phyloP scores from a whole-genome alignment of 2,797 vertebrate species.

The Pagetopsis macropterus region DNA sequence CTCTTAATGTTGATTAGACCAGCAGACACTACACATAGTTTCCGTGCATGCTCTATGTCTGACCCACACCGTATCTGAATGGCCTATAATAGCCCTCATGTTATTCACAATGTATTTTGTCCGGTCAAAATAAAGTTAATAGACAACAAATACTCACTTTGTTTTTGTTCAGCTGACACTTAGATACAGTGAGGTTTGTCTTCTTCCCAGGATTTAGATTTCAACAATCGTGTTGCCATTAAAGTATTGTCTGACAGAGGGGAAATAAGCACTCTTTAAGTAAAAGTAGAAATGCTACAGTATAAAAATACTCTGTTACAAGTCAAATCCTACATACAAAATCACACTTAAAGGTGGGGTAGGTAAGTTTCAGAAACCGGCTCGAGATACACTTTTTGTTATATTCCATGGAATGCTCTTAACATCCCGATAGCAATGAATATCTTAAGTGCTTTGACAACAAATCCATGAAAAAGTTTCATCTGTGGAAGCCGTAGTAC shows the following conservation, averaged over 20 bases:
- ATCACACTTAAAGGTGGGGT: too few relatives aligned
- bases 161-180: neutral
- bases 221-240: neutral
- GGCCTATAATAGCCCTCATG: neutral
- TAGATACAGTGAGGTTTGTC: neutral
- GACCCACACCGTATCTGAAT: neutral
- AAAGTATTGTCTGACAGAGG: neutral
- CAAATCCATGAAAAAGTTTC: too few relatives aligned
- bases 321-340: too few relatives aligned
- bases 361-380: too few relatives aligned
- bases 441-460: too few relatives aligned
- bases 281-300: too few relatives aligned
- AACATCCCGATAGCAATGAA: too few relatives aligned
- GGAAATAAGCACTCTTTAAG: too few relatives aligned
- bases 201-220: neutral
- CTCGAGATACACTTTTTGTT: too few relatives aligned
- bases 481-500: too few relatives aligned
- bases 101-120: neutral
- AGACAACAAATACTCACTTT: neutral
- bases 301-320: too few relatives aligned
- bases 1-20: neutral
- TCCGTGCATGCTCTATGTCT: slow-evolving; percentile 39
- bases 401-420: too few relatives aligned
- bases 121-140: neutral
- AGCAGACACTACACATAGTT: slow-evolving; percentile 16